Evolutionary conservation across 2,888 invertebrate species (phyloP), one percentile per base, ranked within the genome.

Genomic region (Malthinus flaveolus): DNA sequence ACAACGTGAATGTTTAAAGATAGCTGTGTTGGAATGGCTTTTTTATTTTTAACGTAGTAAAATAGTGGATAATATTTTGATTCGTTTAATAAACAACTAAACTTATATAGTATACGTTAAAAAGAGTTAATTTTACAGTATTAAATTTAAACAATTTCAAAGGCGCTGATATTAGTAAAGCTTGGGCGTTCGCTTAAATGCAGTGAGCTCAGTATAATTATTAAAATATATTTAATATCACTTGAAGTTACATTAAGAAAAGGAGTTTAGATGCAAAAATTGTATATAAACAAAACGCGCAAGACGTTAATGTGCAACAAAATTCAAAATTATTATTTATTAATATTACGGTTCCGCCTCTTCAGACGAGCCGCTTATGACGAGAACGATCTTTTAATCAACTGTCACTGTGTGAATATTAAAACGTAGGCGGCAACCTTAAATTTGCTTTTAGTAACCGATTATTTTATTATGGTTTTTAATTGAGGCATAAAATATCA

Each of bases 291-390:
- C 49, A 55, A 55, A 55, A 35, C 49, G 44, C 10, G 48, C 42
- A 13, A 32, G 57, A 57, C 51, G 12, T 57, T 57, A 57, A 57
- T 57, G 51, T 47, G 48, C 39, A 57, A 32, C 45, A 42, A 51
- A 57, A 51, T 52, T 47, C 47, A 57, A 35, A 52, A 51, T 39
- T 34, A 32, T 47, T 47, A 57, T 57, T 57, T 57, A 57, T 57
- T 34, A 23, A 57, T 49, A 57, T 57, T 57, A 57, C 46, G 13
- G 46, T 47, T 32, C 47, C 57, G 51, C 57, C 47, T 51, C 47
- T 57, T 46, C 51, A 51, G 57, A 57, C 57, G 57, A 57, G 51
- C 57, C 57, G 57, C 57, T 50, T 46, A 57, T 47, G 57, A 23
- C 50, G 56, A 39, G 23, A 37, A 34, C 42, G 45, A 32, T 45